Evolutionary conservation across 1,140 invertebrate genomes (phyloP), one percentile per base, ranked within the genome.

Genomic region (Saccostrea glomerata): DNA sequence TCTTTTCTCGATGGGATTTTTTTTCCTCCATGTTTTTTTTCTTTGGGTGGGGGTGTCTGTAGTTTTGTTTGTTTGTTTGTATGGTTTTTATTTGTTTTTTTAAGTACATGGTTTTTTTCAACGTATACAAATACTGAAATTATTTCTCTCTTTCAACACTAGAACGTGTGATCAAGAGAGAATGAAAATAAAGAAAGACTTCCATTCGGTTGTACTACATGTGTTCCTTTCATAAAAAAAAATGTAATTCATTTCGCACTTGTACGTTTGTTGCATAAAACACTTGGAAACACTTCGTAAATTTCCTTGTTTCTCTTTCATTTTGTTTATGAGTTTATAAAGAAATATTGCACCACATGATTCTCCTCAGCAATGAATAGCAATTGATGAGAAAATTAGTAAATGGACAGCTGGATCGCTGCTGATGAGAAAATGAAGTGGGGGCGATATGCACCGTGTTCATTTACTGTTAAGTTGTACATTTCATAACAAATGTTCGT

Each of bases 401-500:
- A 77, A 77, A 77, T 77, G 70, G 25, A 30, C 70, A 77, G 70
- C 70, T 77, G 70, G 12, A 77, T 36, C 9, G 0, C 12, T 7
- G 70, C 7, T 77, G 70, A 77, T 77, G 70, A 30, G 70, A 36
- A 30, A 30, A 77, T 25, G 70, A 77, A 36, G 30, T 30, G 11
- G 70, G 60, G 70, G 70, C 70, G 70, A 77, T 77, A 77, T 77
- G 70, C 70, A 77, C 70, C 30, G 70, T 77, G 70, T 77, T 77
- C 30, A 77, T 54, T 84, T 56, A 55, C 82, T 23, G 25, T 15
- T 82, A 47, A 82, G 40, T 36, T 30, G 23, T 82, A 84, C 82
- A 84, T 84, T 84, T 84, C 82, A 84, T 84, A 84, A 84, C 82
- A 84, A 56, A 84, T 56, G 82, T 20, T 55, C n/a, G n/a, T 84